phyloP scores from a whole-genome alignment of 2,113 vertebrate genomes.

The Dermatemys mawii region DNA sequence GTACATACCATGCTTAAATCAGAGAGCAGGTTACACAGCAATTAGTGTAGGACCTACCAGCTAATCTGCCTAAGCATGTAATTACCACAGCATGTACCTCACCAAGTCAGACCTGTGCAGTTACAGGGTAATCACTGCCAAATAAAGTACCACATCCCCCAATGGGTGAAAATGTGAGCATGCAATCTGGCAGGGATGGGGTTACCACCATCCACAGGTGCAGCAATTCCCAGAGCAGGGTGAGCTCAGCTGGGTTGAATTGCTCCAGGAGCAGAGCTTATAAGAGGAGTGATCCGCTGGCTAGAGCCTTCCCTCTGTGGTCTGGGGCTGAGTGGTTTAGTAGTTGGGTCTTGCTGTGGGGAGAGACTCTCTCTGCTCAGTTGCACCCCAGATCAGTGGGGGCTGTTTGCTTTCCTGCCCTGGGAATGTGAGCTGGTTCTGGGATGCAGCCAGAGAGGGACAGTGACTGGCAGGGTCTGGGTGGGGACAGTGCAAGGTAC shows the following conservation, averaged over 20 bases:
- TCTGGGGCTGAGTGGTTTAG: neutral
- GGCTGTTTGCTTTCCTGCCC: neutral
- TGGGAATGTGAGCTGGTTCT: neutral
- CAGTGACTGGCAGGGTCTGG: neutral
- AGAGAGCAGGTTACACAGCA: neutral
- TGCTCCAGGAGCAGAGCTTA: neutral
- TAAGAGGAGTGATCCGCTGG: neutral
- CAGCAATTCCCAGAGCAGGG: neutral
- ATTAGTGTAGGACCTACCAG: neutral
- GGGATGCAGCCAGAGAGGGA: neutral
- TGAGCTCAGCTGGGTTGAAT: neutral
- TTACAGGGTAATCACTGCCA: neutral
- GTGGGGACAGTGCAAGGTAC: neutral
- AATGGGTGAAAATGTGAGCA: neutral
- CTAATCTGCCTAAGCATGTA: neutral
- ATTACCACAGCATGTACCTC: neutral
- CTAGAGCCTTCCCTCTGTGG: rapidly evolving
- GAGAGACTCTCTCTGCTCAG: neutral
- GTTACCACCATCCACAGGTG: neutral
- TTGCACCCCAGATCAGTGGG: neutral
- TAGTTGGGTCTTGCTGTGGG: neutral
- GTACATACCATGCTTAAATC: neutral
- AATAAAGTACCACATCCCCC: neutral
- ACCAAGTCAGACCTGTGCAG: neutral
- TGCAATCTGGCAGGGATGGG: neutral